Base-by-base conservation (phyloP, 2,888 invertebrate species). In the Ctenicera cuprea region DNA sequence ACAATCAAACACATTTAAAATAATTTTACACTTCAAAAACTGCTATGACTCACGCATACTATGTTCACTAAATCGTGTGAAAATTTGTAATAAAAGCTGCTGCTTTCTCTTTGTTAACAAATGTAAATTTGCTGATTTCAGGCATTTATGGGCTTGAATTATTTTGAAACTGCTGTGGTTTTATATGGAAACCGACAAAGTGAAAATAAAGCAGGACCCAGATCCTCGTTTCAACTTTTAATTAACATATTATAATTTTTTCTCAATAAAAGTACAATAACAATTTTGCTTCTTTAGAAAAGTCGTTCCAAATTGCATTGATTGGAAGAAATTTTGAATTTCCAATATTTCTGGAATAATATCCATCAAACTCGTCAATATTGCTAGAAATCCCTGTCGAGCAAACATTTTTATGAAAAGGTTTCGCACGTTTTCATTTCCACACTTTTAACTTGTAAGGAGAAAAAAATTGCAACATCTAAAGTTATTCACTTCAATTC, bases 1-100 rank as follows among this genome's bases (percentile, higher is more conserved):
- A 54, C 54, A 54, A 30, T 54, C 30, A 54, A 54, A 30, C 30
- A 54, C 54, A 30, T 54, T 54, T 54, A 54, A 54, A 54, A 54
- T 54, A 14, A 54, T 54, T 54, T 54, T 54, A 26, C 26, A 54
- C 54, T 30, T 9, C 54, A 30, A 30, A 48, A 48, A 48, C 48
- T 11, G 20, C 48, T 20, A 3, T 18, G 48, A 18, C 41, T 41
- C 48, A 48, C 18, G 16, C 48, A 11, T 2, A 9, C n/a, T n/a
- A 18, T 16, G 16, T 9, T 20, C 7, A 18, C 8, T 9, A 14
- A 41, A 41, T 41, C 14, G 48, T 18, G 16, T 48, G 48, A 48
- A 48, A 18, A 16, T 48, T 48, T 18, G 48, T 48, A 9, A 20
- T 48, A 48, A 18, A 48, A 48, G 20, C 16, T 48, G 9, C 48